Evolutionary conservation across 1,140 invertebrate genomes (phyloP).

Genomic region (Pachypeltis micranthus): DNA sequence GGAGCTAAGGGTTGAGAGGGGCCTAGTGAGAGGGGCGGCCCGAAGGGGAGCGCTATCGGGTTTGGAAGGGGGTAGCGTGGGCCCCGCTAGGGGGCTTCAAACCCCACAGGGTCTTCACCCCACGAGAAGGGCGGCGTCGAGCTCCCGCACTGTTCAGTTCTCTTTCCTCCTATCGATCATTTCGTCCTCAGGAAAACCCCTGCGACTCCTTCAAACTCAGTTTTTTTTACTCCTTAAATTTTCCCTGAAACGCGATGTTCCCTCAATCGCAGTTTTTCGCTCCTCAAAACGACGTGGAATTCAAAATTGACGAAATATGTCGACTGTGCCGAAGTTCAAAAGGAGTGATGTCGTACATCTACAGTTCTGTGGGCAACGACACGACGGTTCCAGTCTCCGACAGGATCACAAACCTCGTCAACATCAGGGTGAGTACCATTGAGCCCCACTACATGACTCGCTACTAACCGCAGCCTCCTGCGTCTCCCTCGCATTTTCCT

Average conservation of each 20-base stretch:
- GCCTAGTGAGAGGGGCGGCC: neutral
- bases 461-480: too few relatives aligned
- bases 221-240: too few relatives aligned
- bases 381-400: conserved; percentile 14
- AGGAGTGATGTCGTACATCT: conserved; percentile 25
- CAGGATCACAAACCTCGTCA: conserved; percentile 20
- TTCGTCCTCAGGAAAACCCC: too few relatives aligned
- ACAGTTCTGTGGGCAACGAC: conserved; percentile 13
- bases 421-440: conserved; percentile 21
- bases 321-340: conserved; percentile 22
- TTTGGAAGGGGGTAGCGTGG: neutral
- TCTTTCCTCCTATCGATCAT: neutral
- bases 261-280: neutral
- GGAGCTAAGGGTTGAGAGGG: too few relatives aligned
- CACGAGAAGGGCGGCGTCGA: neutral
- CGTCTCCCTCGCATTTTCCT: neutral
- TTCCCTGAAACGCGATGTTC: too few relatives aligned
- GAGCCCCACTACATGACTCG: neutral
- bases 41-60: neutral
- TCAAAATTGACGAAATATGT: conserved; percentile 24
- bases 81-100: neutral
- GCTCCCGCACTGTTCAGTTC: neutral
- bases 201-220: too few relatives aligned
- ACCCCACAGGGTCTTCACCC: conserved; percentile 9
- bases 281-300: neutral